Evolutionary conservation across 37 sponge, comb jelly and placozoan genomes (phyloP).

Genomic region (Diacarnus erythraeanus): DNA sequence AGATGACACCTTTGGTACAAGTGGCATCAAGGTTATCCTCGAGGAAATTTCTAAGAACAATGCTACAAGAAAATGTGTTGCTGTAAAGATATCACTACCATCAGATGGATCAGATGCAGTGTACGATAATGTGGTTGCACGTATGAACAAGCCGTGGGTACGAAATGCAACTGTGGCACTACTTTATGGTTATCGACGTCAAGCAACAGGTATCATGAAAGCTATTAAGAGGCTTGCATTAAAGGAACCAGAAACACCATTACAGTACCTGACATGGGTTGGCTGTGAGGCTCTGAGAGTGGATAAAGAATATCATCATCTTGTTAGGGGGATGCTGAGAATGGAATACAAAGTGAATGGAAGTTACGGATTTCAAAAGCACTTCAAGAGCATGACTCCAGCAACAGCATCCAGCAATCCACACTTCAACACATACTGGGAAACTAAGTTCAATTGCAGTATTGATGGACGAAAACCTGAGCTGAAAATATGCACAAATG

Average conservation of each 20-base stretch:
- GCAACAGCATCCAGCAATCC: constrained; percentile 38
- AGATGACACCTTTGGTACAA: constrained; percentile 48
- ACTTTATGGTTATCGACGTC: constrained; percentile 50
- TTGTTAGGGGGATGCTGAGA: constrained; percentile 29
- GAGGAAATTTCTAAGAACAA: background rate
- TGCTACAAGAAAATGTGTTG: background rate
- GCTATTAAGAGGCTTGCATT: constrained; percentile 14
- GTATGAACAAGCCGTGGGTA: constrained; percentile 12
- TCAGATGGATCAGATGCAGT: background rate
- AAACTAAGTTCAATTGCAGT: constrained; percentile 55
- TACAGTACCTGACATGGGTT: constrained; percentile 47
- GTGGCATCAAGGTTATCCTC: constrained; percentile 41
- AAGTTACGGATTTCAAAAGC: constrained; percentile 37
- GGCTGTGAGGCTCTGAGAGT: constrained; percentile 68
- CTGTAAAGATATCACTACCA: background rate
- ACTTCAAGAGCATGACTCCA: constrained; percentile 55
- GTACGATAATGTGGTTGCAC: background rate
- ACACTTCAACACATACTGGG: constrained; percentile 75
- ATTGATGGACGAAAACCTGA: background rate
- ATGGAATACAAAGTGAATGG: constrained; percentile 12
- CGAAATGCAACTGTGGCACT: constrained; percentile 55
- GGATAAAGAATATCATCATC: background rate
- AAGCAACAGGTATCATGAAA: constrained; percentile 29
- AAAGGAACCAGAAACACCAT: constrained; percentile 6
- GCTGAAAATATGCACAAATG: background rate